Conservation (phyloP, 2,797 vertebrate species). For the Podargus strigoides region DNA sequence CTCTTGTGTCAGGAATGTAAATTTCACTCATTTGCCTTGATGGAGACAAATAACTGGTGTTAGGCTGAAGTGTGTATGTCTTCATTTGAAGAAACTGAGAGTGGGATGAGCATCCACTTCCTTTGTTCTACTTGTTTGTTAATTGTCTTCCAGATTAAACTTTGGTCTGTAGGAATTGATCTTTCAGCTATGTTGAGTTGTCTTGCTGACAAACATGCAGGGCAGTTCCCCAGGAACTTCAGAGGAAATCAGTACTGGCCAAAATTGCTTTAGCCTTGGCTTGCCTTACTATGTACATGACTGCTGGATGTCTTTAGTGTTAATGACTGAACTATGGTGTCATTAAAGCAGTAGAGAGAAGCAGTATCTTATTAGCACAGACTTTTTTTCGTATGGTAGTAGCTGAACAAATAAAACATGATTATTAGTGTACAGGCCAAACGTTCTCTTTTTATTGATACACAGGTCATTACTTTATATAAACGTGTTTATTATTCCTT, state of each 20-base stretch:
- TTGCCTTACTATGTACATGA: background rate
- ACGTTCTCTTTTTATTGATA: background rate
- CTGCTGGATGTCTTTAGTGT: background rate
- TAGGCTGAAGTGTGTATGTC: background rate
- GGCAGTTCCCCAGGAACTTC: background rate
- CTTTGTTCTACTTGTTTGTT: background rate
- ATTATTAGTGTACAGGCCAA: background rate
- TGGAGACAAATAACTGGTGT: background rate
- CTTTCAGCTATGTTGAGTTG: background rate
- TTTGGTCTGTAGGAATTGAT: background rate
- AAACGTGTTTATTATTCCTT: constrained; percentile 34
- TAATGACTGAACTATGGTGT: background rate
- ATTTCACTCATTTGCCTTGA: background rate
- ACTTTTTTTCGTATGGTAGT: background rate
- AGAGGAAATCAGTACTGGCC: background rate
- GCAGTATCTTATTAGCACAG: background rate
- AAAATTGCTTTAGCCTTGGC: background rate
- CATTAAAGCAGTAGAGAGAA: background rate
- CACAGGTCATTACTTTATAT: background rate
- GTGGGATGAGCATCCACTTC: background rate
- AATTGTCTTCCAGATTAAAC: background rate
- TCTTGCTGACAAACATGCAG: accelerated
- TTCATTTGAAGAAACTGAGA: background rate
- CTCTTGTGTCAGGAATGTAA: background rate
- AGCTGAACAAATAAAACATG: background rate